Percentiles rank a stretch among this genome's conserved stretches.
Conservation (phyloP, 2,797 vertebrate species). For the Sebastes itinus region DNA sequence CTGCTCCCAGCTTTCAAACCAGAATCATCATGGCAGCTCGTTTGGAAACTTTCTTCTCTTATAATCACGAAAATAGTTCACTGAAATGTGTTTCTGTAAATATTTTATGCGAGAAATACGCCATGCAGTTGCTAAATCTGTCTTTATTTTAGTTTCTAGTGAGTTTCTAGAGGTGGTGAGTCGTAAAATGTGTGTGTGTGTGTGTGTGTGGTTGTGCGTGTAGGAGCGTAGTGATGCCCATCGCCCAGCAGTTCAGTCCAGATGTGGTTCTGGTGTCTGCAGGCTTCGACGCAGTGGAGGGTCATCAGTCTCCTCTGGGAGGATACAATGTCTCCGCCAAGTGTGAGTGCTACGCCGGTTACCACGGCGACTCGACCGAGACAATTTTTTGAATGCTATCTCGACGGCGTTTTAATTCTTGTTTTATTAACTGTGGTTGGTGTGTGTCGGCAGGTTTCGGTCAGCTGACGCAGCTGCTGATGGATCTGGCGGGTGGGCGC, state of each 20-base stretch:
- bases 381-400: neutral
- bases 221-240: slow-evolving; percentile 96
- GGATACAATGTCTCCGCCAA: slow-evolving; percentile 96
- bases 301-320: slow-evolving; percentile 93
- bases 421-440: neutral
- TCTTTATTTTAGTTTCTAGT: no score
- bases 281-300: slow-evolving; percentile 96
- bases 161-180: no score
- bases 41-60: no score
- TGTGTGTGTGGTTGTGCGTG: slow-evolving; percentile 3
- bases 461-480: slow-evolving; percentile 93
- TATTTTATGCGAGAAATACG: no score
- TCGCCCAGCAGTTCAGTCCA: slow-evolving; percentile 93
- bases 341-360: slow-evolving; percentile 81
- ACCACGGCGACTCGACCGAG: neutral
- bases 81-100: no score
- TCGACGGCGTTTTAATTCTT: neutral
- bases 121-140: no score
- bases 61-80: no score
- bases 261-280: slow-evolving; percentile 95
- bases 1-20: no score
- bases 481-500: slow-evolving; percentile 91
- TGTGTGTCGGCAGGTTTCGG: slow-evolving; percentile 87
- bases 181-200: neutral
- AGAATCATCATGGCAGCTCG: no score